Evolutionary conservation across 2,888 invertebrate species (phyloP), one percentile per base, ranked within the genome.

Genomic region (Allacma fusca): DNA sequence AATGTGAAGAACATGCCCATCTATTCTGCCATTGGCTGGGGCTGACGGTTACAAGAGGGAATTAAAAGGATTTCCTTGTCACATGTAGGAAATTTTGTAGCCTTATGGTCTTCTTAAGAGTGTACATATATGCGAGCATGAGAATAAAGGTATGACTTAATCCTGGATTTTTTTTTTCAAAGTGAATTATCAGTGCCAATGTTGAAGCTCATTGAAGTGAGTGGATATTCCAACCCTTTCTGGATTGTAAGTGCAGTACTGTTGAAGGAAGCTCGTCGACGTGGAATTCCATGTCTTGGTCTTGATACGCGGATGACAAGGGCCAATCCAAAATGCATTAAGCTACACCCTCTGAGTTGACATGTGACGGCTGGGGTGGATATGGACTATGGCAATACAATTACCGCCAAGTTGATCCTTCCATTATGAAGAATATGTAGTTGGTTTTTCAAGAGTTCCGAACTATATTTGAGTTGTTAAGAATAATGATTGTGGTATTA

Each of bases 291-390:
- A 73, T 74, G 44, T 74, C 34, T 24, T 59, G 28, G 74, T 24
- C 40, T 65, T 74, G 74, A 74, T 74, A 74, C 74, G 74, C 28
- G 26, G 65, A 67, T 74, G 74, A 74, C 74, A 74, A 65, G 74
- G 65, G 70, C 69, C 76, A 76, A 76, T 76, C 70, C 64, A 76
- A 71, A 76, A 76, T 76, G 70, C 76, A 76, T 76, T 76, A 76
- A 62, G 76, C 69, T 76, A 70, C 69, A 76, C 76, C 70, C 70
- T 43, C 62, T 43, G 62, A 62, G 40, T 40, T 76, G 76, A 76
- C 76, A 70, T 59, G 62, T 76, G 76, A 76, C 70, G 64, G 69
- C 40, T 62, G 50, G 50, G 50, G 50, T 50, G 50, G 50, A 50
- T 43, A 23, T 43, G 44, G 40, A 74, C 74, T 74, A 74, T 74